Percentiles rank a stretch among this genome's conserved stretches.
These are phyloP conservation scores for Telmatochromis sp. DNA, from an alignment of 2,113 vertebrate genomes.

Conservation along the genomic window DNA sequence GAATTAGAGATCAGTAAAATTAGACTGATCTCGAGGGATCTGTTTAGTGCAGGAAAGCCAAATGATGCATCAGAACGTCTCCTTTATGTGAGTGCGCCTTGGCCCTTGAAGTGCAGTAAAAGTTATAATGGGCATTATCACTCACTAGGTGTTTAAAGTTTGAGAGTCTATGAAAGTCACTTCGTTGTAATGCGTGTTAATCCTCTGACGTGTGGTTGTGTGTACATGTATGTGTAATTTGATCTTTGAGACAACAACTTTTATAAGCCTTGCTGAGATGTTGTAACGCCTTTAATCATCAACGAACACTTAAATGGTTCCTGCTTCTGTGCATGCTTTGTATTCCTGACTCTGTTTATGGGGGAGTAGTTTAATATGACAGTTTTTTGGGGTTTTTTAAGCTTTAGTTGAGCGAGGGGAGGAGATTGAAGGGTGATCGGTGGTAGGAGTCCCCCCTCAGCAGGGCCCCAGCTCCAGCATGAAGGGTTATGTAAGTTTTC, in stretches of 20 bases:
- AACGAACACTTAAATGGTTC: background rate
- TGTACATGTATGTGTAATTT: background rate
- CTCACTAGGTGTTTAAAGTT: background rate
- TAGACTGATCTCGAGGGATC: background rate
- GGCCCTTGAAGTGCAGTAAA: background rate
- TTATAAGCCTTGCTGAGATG: background rate
- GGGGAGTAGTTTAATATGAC: background rate
- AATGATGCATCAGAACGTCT: background rate
- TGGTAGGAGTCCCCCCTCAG: constrained; percentile 24
- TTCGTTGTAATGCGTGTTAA: background rate
- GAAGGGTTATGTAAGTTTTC: constrained; percentile 62
- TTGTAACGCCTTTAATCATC: background rate
- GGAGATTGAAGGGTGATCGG: background rate
- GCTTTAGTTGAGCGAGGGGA: background rate
- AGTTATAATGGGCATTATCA: background rate
- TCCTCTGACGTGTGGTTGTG: background rate
- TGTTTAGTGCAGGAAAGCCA: background rate
- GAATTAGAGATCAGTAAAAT: background rate
- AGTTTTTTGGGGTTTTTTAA: background rate
- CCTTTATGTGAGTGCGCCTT: background rate
- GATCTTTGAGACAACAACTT: background rate
- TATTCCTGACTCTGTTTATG: background rate
- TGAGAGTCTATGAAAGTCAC: background rate
- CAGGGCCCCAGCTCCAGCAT: constrained; percentile 41
- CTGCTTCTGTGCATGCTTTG: background rate